phyloP scores from a whole-genome alignment of 1,140 invertebrate species.

The Lordiphosa stackelbergi region DNA sequence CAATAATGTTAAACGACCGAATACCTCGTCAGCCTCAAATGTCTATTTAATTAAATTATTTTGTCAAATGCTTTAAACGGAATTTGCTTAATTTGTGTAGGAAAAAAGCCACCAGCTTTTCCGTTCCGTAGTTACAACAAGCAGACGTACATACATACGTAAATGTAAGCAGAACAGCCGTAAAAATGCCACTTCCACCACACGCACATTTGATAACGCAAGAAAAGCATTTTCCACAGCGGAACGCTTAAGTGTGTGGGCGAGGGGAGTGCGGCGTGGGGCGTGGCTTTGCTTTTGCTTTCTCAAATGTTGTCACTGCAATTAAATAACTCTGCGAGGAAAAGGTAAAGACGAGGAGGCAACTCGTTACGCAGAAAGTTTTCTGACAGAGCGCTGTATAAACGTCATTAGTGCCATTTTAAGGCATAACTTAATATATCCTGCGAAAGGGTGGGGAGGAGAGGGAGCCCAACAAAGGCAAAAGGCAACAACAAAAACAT shows the following conservation, averaged over 20 bases:
- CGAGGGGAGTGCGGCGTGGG: slow-evolving; percentile 1
- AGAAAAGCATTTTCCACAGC: slow-evolving; percentile 33
- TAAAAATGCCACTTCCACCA: slow-evolving; percentile 21
- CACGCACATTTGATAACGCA: slow-evolving; percentile 30
- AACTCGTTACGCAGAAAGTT: slow-evolving; percentile 22
- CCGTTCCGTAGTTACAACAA: slow-evolving; percentile 5
- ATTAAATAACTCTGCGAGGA: slow-evolving; percentile 52
- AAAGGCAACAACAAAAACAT: slow-evolving; percentile 14
- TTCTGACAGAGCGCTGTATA: slow-evolving; percentile 50
- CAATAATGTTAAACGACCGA: slow-evolving; percentile 36
- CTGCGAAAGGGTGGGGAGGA: slow-evolving; percentile 4
- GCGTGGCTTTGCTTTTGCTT: slow-evolving; percentile 22
- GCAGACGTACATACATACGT: slow-evolving; percentile 13
- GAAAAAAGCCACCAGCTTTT: slow-evolving; percentile 1
- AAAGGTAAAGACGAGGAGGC: slow-evolving; percentile 4
- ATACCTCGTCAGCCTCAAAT: slow-evolving; percentile 26
- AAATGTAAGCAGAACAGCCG: slow-evolving; percentile 19
- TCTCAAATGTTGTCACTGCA: slow-evolving; percentile 63
- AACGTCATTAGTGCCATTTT: slow-evolving; percentile 69
- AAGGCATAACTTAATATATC: slow-evolving; percentile 62
- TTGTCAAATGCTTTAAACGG: slow-evolving; percentile 47
- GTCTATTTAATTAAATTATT: slow-evolving; percentile 70
- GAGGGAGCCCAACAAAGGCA: slow-evolving; percentile 11
- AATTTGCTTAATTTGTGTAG: slow-evolving; percentile 43
- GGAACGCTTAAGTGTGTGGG: not conserved